Percentiles rank a stretch among this genome's conserved stretches.
Conservation (phyloP, 2,113 vertebrate species). For the Nettapus auritus region DNA sequence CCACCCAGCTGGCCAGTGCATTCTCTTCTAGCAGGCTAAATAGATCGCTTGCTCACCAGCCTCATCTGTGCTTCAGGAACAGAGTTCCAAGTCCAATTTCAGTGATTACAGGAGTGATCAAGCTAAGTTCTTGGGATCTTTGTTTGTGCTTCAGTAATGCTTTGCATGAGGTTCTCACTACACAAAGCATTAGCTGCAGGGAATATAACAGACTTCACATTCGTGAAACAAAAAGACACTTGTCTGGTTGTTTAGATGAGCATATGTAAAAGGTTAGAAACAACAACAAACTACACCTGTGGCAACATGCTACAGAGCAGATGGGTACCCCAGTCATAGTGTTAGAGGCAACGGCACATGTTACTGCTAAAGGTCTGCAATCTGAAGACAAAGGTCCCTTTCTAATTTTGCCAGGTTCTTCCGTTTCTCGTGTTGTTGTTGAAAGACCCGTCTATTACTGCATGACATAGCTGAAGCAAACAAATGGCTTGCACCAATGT, state of each 20-base stretch:
- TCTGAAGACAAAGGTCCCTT: slow-evolving; percentile 9
- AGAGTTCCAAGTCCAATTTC: not conserved
- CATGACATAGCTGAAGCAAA: not conserved
- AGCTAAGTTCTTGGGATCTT: not conserved
- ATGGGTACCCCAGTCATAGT: not conserved
- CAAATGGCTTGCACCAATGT: not conserved
- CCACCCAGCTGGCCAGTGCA: not conserved
- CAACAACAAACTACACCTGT: slow-evolving; percentile 71
- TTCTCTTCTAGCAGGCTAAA: not conserved
- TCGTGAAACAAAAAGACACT: slow-evolving; percentile 63
- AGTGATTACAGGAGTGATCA: not conserved
- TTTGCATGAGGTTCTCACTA: slow-evolving; percentile 44
- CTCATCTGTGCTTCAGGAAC: not conserved
- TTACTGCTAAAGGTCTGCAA: not conserved
- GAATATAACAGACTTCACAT: slow-evolving; percentile 52
- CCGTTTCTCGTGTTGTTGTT: not conserved
- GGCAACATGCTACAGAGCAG: slow-evolving; percentile 55
- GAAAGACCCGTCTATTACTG: not conserved
- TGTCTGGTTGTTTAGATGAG: slow-evolving; percentile 60
- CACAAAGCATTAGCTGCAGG: slow-evolving; percentile 26
- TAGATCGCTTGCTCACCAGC: fast-evolving
- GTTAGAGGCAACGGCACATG: not conserved
- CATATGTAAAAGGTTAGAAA: slow-evolving; percentile 67
- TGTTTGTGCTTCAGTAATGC: slow-evolving; percentile 15
- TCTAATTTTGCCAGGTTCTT: not conserved